Conservation (phyloP, 2,888 invertebrate species). For the Linnaemya tessellans region DNA sequence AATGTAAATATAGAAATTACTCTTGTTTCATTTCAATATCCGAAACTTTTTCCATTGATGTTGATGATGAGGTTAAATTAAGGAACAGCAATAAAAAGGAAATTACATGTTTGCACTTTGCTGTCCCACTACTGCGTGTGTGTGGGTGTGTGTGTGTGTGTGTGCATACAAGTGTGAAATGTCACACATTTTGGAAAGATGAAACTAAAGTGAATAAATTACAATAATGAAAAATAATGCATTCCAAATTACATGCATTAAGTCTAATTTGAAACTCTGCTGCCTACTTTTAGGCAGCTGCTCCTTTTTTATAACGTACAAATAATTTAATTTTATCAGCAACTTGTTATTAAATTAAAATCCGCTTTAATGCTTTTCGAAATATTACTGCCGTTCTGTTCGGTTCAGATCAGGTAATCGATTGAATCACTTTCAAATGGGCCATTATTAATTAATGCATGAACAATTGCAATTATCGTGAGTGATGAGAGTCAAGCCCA, state of each 20-base stretch:
- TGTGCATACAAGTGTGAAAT: not conserved
- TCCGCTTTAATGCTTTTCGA: too few species aligned
- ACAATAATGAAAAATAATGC: not conserved
- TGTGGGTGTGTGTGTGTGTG: not conserved
- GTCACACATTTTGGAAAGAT: too few species aligned
- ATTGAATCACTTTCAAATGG: too few species aligned
- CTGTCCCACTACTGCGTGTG: not conserved
- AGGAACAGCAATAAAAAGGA: not conserved
- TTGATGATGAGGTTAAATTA: conserved; percentile 20
- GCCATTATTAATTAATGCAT: too few species aligned
- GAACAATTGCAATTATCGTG: too few species aligned
- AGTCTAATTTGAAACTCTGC: not conserved
- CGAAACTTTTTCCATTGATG: conserved; percentile 36
- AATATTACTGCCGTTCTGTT: too few species aligned
- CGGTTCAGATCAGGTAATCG: too few species aligned
- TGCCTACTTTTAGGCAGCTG: not conserved
- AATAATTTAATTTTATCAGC: too few species aligned
- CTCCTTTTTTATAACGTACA: too few species aligned
- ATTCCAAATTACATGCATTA: not conserved
- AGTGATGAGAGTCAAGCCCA: too few species aligned
- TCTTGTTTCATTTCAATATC: conserved; percentile 50
- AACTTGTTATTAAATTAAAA: too few species aligned
- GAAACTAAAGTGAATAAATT: not conserved
- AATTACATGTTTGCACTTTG: not conserved
- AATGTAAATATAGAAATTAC: conserved; percentile 25